phyloP scores from a whole-genome alignment of 2,888 invertebrate species.

The Phortica okadai region DNA sequence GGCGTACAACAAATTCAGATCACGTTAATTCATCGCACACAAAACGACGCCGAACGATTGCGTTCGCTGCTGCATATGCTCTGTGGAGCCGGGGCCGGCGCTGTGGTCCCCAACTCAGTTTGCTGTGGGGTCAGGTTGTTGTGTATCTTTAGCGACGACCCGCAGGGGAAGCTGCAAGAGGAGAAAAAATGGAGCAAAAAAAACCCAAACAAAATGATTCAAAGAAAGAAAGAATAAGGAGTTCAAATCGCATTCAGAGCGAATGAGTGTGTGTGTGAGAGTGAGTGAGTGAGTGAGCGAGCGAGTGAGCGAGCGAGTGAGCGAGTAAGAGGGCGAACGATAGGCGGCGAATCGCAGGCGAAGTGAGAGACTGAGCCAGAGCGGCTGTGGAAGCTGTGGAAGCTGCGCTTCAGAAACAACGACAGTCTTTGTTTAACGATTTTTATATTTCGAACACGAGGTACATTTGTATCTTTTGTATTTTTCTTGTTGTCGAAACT shows the following conservation, averaged over 20 bases:
- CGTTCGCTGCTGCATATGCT: slow-evolving; percentile 53
- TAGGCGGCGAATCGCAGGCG: neutral
- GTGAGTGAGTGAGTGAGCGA: slow-evolving; percentile 31
- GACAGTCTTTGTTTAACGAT: slow-evolving; percentile 70
- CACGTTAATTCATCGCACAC: slow-evolving; percentile 64
- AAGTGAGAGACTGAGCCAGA: slow-evolving; percentile 32
- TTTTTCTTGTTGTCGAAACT: slow-evolving; percentile 69
- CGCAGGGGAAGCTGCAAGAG: neutral
- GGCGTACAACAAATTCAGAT: slow-evolving; percentile 70
- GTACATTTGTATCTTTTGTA: slow-evolving; percentile 74
- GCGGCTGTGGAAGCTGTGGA: slow-evolving; percentile 1
- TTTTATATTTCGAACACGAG: slow-evolving; percentile 71
- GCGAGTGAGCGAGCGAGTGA: slow-evolving; percentile 34
- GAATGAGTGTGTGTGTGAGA: slow-evolving; percentile 20
- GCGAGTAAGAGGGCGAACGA: neutral
- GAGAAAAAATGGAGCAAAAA: neutral
- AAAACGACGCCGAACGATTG: slow-evolving; percentile 59
- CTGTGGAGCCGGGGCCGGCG: neutral
- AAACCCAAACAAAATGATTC: neutral
- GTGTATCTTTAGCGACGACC: neutral
- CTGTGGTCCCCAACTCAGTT: neutral
- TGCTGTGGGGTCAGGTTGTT: neutral
- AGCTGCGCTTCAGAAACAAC: slow-evolving; percentile 55
- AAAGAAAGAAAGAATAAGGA: neutral
- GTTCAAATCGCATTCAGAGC: neutral